These are phyloP conservation scores for Cavia aperea DNA, from an alignment of 2,113 vertebrate genomes.

Conservation along the genomic window DNA sequence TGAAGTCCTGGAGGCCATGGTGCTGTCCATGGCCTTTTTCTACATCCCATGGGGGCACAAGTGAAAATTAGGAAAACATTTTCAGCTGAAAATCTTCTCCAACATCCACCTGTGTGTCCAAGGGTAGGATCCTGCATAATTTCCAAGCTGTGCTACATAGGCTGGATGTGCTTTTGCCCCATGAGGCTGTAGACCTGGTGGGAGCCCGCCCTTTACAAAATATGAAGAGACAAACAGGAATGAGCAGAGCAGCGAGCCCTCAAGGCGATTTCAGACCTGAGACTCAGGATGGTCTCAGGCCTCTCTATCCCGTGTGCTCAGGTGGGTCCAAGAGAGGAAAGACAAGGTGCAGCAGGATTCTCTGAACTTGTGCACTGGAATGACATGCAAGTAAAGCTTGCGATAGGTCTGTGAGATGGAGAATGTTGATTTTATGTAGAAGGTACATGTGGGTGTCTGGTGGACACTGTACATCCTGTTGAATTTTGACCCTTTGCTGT, in stretches of 20 bases:
- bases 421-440: neutral
- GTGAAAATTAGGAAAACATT: neutral
- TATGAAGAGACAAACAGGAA: neutral
- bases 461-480: too few species aligned
- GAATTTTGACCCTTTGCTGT: neutral
- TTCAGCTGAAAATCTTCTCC: too few species aligned
- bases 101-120: fast-evolving
- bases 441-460: neutral
- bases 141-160: neutral
- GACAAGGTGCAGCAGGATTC: neutral
- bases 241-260: neutral
- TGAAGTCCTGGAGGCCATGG: neutral
- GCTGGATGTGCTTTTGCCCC: neutral
- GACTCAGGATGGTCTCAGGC: neutral
- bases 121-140: neutral
- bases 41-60: too few species aligned
- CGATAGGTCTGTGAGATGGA: fast-evolving
- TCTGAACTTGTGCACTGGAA: fast-evolving
- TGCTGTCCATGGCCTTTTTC: neutral
- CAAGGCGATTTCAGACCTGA: neutral
- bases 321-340: neutral
- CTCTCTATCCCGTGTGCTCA: fast-evolving
- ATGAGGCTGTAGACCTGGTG: neutral
- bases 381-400: fast-evolving
- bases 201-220: too few species aligned